Base-by-base conservation (phyloP, 2,888 invertebrate genomes). In the Calliopum simillimum region DNA sequence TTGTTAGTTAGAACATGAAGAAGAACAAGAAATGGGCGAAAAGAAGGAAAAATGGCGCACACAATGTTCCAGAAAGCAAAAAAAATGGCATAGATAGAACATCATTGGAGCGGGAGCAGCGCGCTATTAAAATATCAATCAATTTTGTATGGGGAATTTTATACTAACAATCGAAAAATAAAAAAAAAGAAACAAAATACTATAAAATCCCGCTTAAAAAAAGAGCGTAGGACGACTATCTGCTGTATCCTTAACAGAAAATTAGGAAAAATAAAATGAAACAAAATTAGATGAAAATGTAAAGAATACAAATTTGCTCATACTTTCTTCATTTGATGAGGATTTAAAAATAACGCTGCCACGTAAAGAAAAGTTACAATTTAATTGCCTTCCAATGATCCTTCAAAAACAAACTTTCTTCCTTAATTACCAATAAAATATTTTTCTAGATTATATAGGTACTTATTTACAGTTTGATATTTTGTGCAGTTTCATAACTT, bases 341-440 rank as follows among this genome's bases (percentile, higher is more conserved):
- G 11, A 19, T 19, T 16, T 19, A 53, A 53, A 49, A 21, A 21
- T 21, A 53, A 16, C 3, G 19, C 53, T 53, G 12, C 21, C 53
- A 4, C 19, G 53, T n/a, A 44, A 61, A 21, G 12, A 16, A 33
- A 59, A 43, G 16, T 59, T 44, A 4, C 16, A 49, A n/a, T 49
- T 21, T 53, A 53, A 53, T 53, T 53, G 53, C 53, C 19, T 53
- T 53, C 12, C 53, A 21, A 53, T 53, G 53, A 53, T 53, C 19
- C 53, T 53, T n/a, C 53, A 53, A 19, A 19, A 11, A n/a, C 12
- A 12, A 53, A 23, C 11, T 5, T n/a, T n/a, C 4, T 5, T 53
- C 16, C 8, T 51, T 53, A 23, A 53, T 53, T n/a, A 23, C 23
- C 21, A 33, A 6, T 8, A 33, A 1, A 0, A 33, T 33, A 33